These are phyloP conservation scores for Parochlus steinenii DNA, from an alignment of 2,888 invertebrate species.

Conservation along the genomic window DNA sequence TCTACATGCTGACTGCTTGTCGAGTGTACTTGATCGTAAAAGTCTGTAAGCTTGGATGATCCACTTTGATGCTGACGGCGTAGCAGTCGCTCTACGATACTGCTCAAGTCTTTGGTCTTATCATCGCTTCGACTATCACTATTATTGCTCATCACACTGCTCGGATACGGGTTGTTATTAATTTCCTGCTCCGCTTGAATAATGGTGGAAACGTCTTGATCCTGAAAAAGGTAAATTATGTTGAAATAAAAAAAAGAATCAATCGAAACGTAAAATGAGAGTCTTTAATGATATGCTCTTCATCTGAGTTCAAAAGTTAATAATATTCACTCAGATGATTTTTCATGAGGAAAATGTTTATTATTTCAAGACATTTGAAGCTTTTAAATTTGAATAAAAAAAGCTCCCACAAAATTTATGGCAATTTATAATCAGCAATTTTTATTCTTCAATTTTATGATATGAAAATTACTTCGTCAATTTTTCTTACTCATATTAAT, in stretches of 20 bases:
- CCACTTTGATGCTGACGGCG: slow-evolving; percentile 23
- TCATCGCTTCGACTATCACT: slow-evolving; percentile 22
- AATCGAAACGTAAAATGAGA: neutral
- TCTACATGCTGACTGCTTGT: neutral
- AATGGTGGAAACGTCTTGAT: slow-evolving; percentile 33
- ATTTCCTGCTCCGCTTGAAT: slow-evolving; percentile 31
- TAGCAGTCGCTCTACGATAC: slow-evolving; percentile 36
- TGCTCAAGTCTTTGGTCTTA: slow-evolving; percentile 35
- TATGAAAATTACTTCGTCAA: no score
- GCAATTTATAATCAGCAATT: no score
- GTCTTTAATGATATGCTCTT: neutral
- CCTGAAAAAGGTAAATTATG: no score
- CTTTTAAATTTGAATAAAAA: no score
- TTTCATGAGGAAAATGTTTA: no score
- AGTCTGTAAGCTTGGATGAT: slow-evolving; percentile 18
- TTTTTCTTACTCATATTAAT: no score
- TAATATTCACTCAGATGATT: no score
- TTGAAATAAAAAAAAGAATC: slow-evolving; percentile 6
- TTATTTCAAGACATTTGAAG: no score
- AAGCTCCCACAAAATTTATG: no score
- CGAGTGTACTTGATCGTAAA: slow-evolving; percentile 18
- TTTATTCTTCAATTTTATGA: no score
- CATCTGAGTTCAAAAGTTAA: no score
- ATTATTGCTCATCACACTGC: slow-evolving; percentile 6
- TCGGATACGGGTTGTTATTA: slow-evolving; percentile 11